Evolutionary conservation across 2,888 invertebrate species (phyloP).

Genomic region (Ametastegia equiseti): DNA sequence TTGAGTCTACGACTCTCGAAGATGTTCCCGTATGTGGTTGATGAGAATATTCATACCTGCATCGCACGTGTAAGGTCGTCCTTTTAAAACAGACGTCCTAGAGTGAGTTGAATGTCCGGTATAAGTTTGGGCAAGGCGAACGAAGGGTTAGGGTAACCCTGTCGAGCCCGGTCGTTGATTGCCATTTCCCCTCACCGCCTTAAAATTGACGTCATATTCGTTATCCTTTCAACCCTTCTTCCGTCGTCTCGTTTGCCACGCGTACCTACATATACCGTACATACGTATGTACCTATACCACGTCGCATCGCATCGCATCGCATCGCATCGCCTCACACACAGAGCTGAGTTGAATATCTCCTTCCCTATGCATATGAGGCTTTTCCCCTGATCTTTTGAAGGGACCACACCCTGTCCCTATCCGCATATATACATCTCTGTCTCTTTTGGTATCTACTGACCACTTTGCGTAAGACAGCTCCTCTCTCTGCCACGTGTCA

Average conservation of each 20-base stretch:
- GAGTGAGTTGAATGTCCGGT: constrained; percentile 27
- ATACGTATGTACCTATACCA: too few species aligned
- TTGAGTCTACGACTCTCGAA: too few species aligned
- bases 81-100: constrained; percentile 1
- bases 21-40: neutral
- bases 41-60: neutral
- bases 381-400: constrained; percentile 30
- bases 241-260: constrained; percentile 59
- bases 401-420: constrained; percentile 43
- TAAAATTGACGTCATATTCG: constrained; percentile 75
- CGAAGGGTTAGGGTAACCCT: constrained; percentile 51
- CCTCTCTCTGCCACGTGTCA: neutral
- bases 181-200: constrained; percentile 70
- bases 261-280: too few species aligned
- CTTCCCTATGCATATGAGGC: constrained; percentile 46
- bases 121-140: constrained; percentile 12
- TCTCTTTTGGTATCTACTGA: neutral
- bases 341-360: constrained; percentile 31
- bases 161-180: constrained; percentile 67
- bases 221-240: constrained; percentile 74
- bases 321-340: neutral
- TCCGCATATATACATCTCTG: neutral
- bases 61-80: neutral
- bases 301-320: constrained; percentile 7
- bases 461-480: constrained; percentile 37